A percentile compares a stretch with the other conserved stretches of the same genome.
phyloP scores from a whole-genome alignment of 2,888 invertebrate species.

The Ethmia dodecea region DNA sequence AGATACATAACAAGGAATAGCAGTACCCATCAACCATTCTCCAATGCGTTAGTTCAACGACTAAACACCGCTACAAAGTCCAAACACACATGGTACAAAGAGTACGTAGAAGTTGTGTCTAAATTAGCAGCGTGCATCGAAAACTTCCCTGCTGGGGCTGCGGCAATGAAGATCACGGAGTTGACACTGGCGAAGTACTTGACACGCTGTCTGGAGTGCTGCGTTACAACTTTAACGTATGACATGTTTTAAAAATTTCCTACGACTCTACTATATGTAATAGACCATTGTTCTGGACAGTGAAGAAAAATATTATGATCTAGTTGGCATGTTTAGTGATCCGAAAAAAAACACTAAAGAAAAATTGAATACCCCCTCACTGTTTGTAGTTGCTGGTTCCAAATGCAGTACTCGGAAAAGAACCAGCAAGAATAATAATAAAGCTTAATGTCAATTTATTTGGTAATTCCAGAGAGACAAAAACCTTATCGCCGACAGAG shows the following conservation, averaged over 20 bases:
- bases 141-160: constrained; percentile 48
- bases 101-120: constrained; percentile 30
- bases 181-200: constrained; percentile 33
- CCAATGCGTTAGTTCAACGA: constrained; percentile 28
- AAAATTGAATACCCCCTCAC: too few species aligned
- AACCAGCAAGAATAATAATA: too few species aligned
- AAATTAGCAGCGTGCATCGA: constrained; percentile 48
- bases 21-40: constrained; percentile 37
- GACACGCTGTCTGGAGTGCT: constrained; percentile 31
- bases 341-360: background rate
- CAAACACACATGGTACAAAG: constrained; percentile 16
- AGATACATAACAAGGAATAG: constrained; percentile 47
- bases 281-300: background rate
- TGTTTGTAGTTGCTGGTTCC: too few species aligned
- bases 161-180: constrained; percentile 35
- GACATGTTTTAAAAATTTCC: too few species aligned
- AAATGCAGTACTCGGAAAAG: too few species aligned
- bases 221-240: constrained; percentile 38
- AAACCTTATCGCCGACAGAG: constrained; percentile 44
- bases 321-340: background rate
- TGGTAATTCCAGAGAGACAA: constrained; percentile 31
- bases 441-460: too few species aligned
- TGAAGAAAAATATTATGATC: background rate
- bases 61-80: constrained; percentile 25
- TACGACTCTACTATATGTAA: background rate